Conservation (phyloP, 1,140 invertebrate species). For the Drosophila melanogaster region Release_6_plus_ISO1_MT NT_033777.3:26975001-26975500, state of each 20-base stretch:
- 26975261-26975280: conserved; percentile 70
- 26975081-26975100: conserved; percentile 91
- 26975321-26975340: conserved; percentile 95
- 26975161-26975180: conserved; percentile 53
- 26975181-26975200: conserved; percentile 47
- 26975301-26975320: conserved; percentile 95
- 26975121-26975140: conserved; percentile 91
- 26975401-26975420: conserved; percentile 95
- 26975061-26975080: conserved; percentile 89
- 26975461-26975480: conserved; percentile 96
- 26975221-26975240: conserved; percentile 66
- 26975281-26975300: conserved; percentile 92
- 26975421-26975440: conserved; percentile 99
- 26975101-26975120: conserved; percentile 92
- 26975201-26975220: conserved; percentile 57
- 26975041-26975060: conserved; percentile 89
- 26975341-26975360: conserved; percentile 92
- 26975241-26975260: conserved; percentile 71
- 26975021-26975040: conserved; percentile 95
- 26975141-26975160: conserved; percentile 87
- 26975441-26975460: conserved; percentile 99
- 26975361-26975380: conserved; percentile 95
- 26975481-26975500: conserved; percentile 92
- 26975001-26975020: conserved; percentile 95
- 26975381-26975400: conserved; percentile 97